These are phyloP conservation scores for Drosophila fulvimacula DNA, from an alignment of 2,888 invertebrate genomes.

Conservation along the genomic window DNA sequence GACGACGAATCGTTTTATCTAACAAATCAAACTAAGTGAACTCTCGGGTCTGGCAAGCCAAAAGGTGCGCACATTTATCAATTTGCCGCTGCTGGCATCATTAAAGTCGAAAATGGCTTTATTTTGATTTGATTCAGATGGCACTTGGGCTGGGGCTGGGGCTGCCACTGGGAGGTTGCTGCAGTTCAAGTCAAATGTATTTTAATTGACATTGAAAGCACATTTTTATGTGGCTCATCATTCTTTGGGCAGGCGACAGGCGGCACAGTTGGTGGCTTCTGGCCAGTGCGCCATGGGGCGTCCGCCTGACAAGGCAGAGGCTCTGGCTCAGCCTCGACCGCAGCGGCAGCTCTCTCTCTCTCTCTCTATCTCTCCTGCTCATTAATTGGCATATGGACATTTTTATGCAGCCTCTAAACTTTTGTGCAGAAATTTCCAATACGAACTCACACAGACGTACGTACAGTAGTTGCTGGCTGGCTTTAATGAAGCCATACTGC, in stretches of 20 bases:
- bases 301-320: conserved; percentile 12
- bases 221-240: conserved; percentile 72
- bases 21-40: conserved; percentile 45
- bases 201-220: conserved; percentile 80
- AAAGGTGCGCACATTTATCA: conserved; percentile 59
- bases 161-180: conserved; percentile 5
- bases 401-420: conserved; percentile 67
- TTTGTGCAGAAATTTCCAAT: conserved; percentile 39
- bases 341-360: not conserved
- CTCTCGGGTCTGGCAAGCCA: conserved; percentile 39
- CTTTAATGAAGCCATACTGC: conserved; percentile 73
- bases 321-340: not conserved
- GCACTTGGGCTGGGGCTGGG: conserved; percentile 19
- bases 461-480: conserved; percentile 34
- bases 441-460: conserved; percentile 10
- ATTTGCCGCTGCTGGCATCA: conserved; percentile 33
- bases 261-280: conserved; percentile 54
- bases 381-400: conserved; percentile 75
- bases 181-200: conserved; percentile 39
- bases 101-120: conserved; percentile 35
- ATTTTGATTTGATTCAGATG: conserved; percentile 39
- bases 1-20: conserved; percentile 17
- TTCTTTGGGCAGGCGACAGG: conserved; percentile 53
- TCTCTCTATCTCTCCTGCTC: conserved; percentile 30
- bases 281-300: conserved; percentile 52